These are phyloP conservation scores for Drosophila kurseongensis DNA, from an alignment of 1,140 invertebrate genomes.

Conservation along the genomic window DNA sequence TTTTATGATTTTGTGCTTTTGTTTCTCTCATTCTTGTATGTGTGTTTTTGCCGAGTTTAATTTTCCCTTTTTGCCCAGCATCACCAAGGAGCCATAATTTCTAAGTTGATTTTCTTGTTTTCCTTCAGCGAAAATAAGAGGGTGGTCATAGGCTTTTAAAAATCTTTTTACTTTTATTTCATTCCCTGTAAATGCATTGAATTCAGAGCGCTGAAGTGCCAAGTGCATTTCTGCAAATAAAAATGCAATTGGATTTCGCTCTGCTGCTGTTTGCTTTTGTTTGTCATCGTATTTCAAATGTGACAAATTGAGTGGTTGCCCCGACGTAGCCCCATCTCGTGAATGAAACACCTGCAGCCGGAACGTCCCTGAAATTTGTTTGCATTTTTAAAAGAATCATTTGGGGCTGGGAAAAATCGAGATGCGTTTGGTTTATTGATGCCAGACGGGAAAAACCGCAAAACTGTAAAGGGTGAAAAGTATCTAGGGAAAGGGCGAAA, in stretches of 20 bases:
- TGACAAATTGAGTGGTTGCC: slow-evolving; percentile 77
- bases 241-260: slow-evolving; percentile 81
- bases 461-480: slow-evolving; percentile 48
- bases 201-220: slow-evolving; percentile 57
- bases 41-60: slow-evolving; percentile 57
- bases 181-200: slow-evolving; percentile 18
- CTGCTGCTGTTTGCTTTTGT: slow-evolving; percentile 40
- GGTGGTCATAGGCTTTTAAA: slow-evolving; percentile 12
- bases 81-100: slow-evolving; percentile 77
- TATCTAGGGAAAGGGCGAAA: neutral
- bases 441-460: slow-evolving; percentile 63
- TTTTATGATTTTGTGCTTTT: slow-evolving; percentile 78
- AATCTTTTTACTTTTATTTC: slow-evolving; percentile 23
- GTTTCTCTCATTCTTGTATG: slow-evolving; percentile 38
- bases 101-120: slow-evolving; percentile 82
- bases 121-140: neutral
- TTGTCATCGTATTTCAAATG: slow-evolving; percentile 78
- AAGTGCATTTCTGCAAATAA: slow-evolving; percentile 80
- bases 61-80: slow-evolving; percentile 53
- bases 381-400: slow-evolving; percentile 78
- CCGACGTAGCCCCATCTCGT: slow-evolving; percentile 21
- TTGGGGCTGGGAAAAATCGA: slow-evolving; percentile 22
- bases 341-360: slow-evolving; percentile 53
- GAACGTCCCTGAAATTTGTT: slow-evolving; percentile 63
- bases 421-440: slow-evolving; percentile 53